Base-by-base conservation (phyloP, 1,140 invertebrate genomes). In the Mya arenaria region DNA sequence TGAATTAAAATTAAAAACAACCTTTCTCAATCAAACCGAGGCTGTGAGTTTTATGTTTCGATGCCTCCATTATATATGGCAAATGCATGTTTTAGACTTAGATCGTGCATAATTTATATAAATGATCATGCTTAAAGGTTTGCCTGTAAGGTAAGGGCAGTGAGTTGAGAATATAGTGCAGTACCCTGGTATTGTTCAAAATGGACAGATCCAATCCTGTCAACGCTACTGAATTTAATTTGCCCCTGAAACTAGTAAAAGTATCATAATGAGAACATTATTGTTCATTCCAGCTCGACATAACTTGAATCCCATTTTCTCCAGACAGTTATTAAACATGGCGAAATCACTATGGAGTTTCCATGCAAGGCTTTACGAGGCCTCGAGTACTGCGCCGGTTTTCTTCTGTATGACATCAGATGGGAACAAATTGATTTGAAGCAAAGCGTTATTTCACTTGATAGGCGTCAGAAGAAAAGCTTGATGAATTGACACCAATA, bases 211-310 rank as follows among this genome's bases (percentile, higher is more conserved):
- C 98, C 98, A 90, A 98, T 97, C 28, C 98, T 94, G 91, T 99
- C 98, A 91, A 99, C 99, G 89, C 98, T 96, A 85, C 97, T 96
- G 93, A 99, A 99, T 32, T 96, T 94, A 0, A 99, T 98, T 10
- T 96, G 97, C 37, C 98, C 98, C 97, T 97, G 60, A 75, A 80
- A n/a, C n/a, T n/a, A n/a, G n/a, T n/a, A n/a, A n/a, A n/a, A 85
- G 48, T 75, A 73, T 78, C 56, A 83, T n/a, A 78, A 60, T 8
- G 13, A 25, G 10, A 65, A 34, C 30, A 65, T 34, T 10, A n/a
- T n/a, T n/a, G n/a, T n/a, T n/a, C n/a, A n/a, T n/a, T n/a, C n/a
- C n/a, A n/a, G n/a, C n/a, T n/a, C n/a, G n/a, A n/a, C n/a, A n/a
- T n/a, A 10, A 44, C 19, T 10, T 44, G 41, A 10, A 10, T 44